phyloP scores from a whole-genome alignment of 2,113 vertebrate genomes.

The Colossoma macropomum region DNA sequence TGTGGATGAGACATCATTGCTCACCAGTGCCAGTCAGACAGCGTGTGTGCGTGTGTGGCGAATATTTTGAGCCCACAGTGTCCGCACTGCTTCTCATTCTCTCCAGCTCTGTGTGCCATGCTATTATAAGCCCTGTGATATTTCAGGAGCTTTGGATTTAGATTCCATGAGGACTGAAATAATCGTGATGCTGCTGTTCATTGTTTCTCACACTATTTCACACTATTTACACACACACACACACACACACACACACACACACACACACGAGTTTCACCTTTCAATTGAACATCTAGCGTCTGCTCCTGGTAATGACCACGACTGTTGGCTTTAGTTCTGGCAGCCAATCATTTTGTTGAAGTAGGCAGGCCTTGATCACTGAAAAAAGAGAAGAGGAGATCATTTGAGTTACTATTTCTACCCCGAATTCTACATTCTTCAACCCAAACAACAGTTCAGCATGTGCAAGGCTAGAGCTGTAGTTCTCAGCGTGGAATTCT shows the following conservation, averaged over 20 bases:
- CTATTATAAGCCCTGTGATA: constrained; percentile 67
- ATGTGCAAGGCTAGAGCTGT: neutral
- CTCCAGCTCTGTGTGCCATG: constrained; percentile 54
- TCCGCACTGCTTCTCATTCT: constrained; percentile 57
- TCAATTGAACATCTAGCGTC: constrained; percentile 66
- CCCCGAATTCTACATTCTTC: neutral
- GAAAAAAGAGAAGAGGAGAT: constrained; percentile 15
- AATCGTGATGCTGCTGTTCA: constrained; percentile 47
- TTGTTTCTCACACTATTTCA: constrained; percentile 37
- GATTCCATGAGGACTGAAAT: constrained; percentile 37
- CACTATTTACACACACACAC: constrained; percentile 16
- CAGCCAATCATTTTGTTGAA: constrained; percentile 68
- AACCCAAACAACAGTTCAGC: neutral
- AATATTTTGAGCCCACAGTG: constrained; percentile 30
- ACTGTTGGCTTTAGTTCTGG: constrained; percentile 63
- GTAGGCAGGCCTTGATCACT: constrained; percentile 64
- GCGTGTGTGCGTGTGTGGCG: constrained; percentile 19
- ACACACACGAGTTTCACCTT: constrained; percentile 58
- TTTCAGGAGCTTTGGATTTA: constrained; percentile 58
- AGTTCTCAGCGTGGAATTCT: neutral
- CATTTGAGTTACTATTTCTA: neutral
- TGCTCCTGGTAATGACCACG: constrained; percentile 59
- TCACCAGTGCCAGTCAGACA: constrained; percentile 54
- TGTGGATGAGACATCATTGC: constrained; percentile 56
- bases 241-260: constrained; percentile 6